Percentiles rank a stretch among this genome's conserved stretches.
These are phyloP conservation scores for Isaurus tuberculatus DNA, from an alignment of 92 coral and sea anemone species.

Conservation along the genomic window DNA sequence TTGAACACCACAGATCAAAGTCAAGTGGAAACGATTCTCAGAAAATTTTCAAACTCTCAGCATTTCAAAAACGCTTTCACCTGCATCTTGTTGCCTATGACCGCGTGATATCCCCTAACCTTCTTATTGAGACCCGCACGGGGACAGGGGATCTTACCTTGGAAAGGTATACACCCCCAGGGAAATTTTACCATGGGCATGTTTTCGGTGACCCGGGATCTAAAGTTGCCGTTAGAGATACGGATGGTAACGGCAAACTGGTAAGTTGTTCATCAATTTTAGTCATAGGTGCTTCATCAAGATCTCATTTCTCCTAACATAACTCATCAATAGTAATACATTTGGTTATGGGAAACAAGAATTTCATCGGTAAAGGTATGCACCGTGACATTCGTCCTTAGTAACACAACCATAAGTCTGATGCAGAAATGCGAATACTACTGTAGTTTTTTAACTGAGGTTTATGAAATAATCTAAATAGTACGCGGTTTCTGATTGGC, in stretches of 20 bases:
- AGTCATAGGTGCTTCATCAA: too few species aligned
- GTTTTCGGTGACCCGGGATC: constrained; percentile 22
- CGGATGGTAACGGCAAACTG: constrained; percentile 20
- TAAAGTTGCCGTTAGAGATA: constrained; percentile 22
- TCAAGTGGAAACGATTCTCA: background rate
- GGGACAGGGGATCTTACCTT: constrained; percentile 16
- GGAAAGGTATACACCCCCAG: constrained; percentile 32
- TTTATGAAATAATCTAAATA: too few species aligned
- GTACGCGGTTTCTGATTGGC: too few species aligned
- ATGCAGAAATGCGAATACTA: too few species aligned
- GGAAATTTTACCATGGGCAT: constrained; percentile 33
- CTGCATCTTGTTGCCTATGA: constrained; percentile 6
- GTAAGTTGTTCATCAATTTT: background rate
- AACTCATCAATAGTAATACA: too few species aligned
- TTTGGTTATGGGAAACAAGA: too few species aligned
- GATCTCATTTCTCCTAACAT: too few species aligned
- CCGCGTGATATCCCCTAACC: constrained; percentile 13
- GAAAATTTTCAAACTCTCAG: constrained; percentile 16
- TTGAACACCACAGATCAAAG: constrained; percentile 11
- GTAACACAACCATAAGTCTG: too few species aligned
- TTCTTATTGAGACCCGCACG: constrained; percentile 23
- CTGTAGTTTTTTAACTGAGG: too few species aligned
- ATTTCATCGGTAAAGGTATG: too few species aligned
- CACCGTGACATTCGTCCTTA: too few species aligned
- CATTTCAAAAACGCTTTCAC: constrained; percentile 16